Evolutionary conservation across 2,113 vertebrate genomes (phyloP), one percentile per base, ranked within the genome.

Genomic region (Syngnathus floridae): DNA sequence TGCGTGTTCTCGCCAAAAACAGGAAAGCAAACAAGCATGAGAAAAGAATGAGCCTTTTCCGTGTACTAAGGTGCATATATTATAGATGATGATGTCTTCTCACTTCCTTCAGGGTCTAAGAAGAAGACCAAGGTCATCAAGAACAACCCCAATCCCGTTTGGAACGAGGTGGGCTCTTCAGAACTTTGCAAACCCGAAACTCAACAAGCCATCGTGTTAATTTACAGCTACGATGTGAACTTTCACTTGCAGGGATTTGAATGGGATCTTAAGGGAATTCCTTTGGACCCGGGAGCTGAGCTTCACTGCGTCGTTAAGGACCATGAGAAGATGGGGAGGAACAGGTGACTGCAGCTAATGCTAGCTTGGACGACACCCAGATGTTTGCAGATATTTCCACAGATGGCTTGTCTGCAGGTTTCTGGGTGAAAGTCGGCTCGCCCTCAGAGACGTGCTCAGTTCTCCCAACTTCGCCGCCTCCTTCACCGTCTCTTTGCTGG

Each of bases 71-170:
- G 59, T 12, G n/a, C 26, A 19, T 48, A 17, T 4, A 61, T n/a
- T 4, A 41, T n/a, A 5, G 9, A 45, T 63, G 43, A 63, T 31
- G 10, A 62, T n/a, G 0, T 49, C 61, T 73, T 0, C 80, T 1
- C 5, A 0, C 72, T 22, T 59, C 58, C 16, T 79, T 56, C 66
- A 99, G 97, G 96, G 0, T 90, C 94, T 22, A 98, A 99, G 90
- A 99, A 98, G 88, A 95, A 91, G 84, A 99, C 96, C 0, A 98
- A 97, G 76, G 89, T 98, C 49, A 92, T 98, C 81, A 98, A 98
- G 90, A 98, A 99, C 85, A 98, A 92, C 0, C 64, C 90, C 17
- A 99, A 97, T 82, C 97, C 97, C 0, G 91, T 98, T 2, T 99
- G 97, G 97, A 99, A 99, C 21, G 97, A 99, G 94, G 97, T 98